These are phyloP conservation scores for Drosophila biarmipes DNA, from an alignment of 1,140 invertebrate species.

Conservation along the genomic window DNA sequence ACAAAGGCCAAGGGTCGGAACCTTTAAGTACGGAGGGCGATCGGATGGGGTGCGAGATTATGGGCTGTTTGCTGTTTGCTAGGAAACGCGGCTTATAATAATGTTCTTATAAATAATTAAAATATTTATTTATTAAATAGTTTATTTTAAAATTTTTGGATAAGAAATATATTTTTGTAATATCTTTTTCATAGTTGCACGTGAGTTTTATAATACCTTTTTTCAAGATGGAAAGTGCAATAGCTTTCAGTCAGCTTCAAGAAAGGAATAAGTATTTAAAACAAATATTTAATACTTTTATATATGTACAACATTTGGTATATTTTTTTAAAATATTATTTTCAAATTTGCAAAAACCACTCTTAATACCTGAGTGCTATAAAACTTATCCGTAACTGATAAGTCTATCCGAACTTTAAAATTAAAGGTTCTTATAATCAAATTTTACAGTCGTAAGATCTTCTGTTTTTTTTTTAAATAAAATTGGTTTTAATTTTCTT, in stretches of 20 bases:
- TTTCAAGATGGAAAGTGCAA: too few relatives aligned
- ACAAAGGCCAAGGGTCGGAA: slow-evolving; percentile 47
- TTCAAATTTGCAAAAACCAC: neutral
- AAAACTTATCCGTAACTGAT: slow-evolving; percentile 6
- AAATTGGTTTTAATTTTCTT: too few relatives aligned
- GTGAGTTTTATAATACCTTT: too few relatives aligned
- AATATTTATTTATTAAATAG: neutral
- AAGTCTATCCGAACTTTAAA: neutral
- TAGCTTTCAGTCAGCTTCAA: too few relatives aligned
- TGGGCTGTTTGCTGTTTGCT: slow-evolving; percentile 11
- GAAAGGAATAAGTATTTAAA: too few relatives aligned
- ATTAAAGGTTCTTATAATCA: neutral
- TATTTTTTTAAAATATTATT: too few relatives aligned
- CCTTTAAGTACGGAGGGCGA: neutral
- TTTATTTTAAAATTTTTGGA: neutral
- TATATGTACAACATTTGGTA: too few relatives aligned
- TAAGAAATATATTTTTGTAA: neutral
- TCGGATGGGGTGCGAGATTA: slow-evolving; percentile 23
- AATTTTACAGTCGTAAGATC: too few relatives aligned
- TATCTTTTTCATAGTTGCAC: neutral
- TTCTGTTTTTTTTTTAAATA: too few relatives aligned
- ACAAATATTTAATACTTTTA: too few relatives aligned
- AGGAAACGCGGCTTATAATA: neutral
- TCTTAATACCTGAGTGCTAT: slow-evolving; percentile 12
- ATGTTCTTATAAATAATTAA: neutral